Percentiles rank a stretch among this genome's conserved stretches.
These are phyloP conservation scores for Bombycilla garrulus DNA, from an alignment of 2,113 vertebrate genomes.

Conservation along the genomic window DNA sequence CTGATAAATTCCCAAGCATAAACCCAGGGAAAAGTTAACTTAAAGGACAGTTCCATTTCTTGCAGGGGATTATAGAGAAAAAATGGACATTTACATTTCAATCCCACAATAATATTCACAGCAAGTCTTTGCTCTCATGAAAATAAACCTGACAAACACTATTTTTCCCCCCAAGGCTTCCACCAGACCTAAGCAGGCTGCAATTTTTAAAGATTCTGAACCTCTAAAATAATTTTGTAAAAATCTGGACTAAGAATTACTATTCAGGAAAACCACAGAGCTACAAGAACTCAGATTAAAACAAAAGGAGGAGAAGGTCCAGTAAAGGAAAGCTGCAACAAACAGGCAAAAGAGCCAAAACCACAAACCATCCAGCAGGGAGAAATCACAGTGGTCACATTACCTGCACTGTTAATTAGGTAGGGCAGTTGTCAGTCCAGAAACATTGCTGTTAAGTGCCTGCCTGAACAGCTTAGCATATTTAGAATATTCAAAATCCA, in stretches of 20 bases:
- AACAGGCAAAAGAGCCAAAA: not conserved
- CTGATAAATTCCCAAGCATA: not conserved
- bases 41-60: slow-evolving; percentile 25
- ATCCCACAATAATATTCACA: not conserved
- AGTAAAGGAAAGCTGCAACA: not conserved
- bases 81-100: slow-evolving; percentile 39
- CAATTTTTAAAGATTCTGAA: not conserved
- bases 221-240: not conserved
- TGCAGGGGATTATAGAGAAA: slow-evolving; percentile 2
- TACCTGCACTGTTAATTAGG: not conserved
- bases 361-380: not conserved
- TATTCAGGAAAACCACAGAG: not conserved
- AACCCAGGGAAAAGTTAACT: not conserved
- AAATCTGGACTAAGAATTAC: not conserved
- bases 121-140: not conserved
- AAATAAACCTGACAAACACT: slow-evolving; percentile 1
- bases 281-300: not conserved
- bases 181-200: not conserved
- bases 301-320: not conserved
- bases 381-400: not conserved
- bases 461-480: not conserved
- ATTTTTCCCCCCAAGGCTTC: not conserved
- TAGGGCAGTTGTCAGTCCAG: not conserved
- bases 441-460: not conserved
- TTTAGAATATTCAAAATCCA: not conserved